These are phyloP conservation scores for Bettongia penicillata DNA, from an alignment of 2,113 vertebrate species.

Conservation along the genomic window DNA sequence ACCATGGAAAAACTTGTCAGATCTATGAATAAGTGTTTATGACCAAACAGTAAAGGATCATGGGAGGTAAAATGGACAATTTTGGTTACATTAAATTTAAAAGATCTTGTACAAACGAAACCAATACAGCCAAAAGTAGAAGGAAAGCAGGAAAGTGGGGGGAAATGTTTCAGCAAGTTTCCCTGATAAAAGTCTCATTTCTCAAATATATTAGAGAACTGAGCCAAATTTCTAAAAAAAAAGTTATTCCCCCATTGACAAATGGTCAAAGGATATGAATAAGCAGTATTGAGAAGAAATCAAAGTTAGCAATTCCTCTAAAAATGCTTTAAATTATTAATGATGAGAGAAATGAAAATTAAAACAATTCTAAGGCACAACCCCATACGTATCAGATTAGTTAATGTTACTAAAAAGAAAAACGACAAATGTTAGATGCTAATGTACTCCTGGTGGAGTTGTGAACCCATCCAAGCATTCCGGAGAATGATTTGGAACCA, in stretches of 20 bases:
- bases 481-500: not conserved
- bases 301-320: not conserved
- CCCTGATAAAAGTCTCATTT: not conserved
- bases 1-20: not conserved
- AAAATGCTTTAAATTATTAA: not conserved
- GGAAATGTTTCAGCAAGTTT: not conserved
- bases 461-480: not conserved
- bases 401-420: not conserved
- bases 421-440: not conserved
- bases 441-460: not conserved
- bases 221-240: not conserved
- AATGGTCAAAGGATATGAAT: not conserved
- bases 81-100: not conserved
- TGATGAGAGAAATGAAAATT: not conserved
- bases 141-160: not conserved
- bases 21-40: not conserved
- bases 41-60: not conserved
- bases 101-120: not conserved
- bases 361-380: not conserved
- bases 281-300: not conserved
- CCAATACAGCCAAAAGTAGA: not conserved
- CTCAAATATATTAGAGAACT: not conserved
- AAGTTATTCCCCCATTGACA: not conserved
- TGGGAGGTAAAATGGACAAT: not conserved
- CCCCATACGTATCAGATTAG: not conserved